Evolutionary conservation across 2,888 invertebrate species (phyloP).

Genomic region (Drosophila ezoana): DNA sequence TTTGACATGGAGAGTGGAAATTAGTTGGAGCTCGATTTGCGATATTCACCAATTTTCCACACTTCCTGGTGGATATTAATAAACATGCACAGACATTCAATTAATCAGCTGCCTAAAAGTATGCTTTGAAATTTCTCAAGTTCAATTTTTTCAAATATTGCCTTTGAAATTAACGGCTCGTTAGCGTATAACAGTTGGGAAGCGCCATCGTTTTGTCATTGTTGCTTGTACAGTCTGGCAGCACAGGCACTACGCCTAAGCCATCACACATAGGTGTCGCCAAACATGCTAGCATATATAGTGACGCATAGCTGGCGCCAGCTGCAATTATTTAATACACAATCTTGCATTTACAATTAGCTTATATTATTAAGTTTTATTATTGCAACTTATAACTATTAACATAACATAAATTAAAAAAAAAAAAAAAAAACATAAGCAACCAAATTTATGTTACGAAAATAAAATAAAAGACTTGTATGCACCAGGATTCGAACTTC

Average conservation of each 20-base stretch:
- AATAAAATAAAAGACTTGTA: background rate
- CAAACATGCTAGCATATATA: rapidly evolving
- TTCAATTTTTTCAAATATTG: slow-evolving; percentile 2
- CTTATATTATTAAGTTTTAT: background rate
- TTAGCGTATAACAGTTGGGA: slow-evolving; percentile 28
- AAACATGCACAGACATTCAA: too few species aligned
- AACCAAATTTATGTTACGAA: background rate
- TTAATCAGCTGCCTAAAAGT: background rate
- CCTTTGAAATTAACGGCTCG: slow-evolving; percentile 4
- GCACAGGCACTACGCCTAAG: background rate
- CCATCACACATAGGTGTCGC: slow-evolving; percentile 8
- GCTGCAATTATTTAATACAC: background rate
- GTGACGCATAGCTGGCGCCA: background rate
- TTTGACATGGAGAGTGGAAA: too few species aligned
- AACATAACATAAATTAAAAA: background rate
- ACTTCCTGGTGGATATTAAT: too few species aligned
- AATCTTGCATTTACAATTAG: background rate
- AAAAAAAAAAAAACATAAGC: background rate
- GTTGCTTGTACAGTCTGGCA: background rate
- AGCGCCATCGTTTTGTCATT: background rate
- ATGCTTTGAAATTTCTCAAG: background rate
- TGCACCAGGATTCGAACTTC: slow-evolving; percentile 7
- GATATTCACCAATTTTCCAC: too few species aligned
- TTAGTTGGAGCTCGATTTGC: too few species aligned
- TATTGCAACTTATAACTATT: background rate